These are phyloP conservation scores for Bombus haemorrhoidalis DNA, from an alignment of 1,140 invertebrate genomes.

Conservation along the genomic window DNA sequence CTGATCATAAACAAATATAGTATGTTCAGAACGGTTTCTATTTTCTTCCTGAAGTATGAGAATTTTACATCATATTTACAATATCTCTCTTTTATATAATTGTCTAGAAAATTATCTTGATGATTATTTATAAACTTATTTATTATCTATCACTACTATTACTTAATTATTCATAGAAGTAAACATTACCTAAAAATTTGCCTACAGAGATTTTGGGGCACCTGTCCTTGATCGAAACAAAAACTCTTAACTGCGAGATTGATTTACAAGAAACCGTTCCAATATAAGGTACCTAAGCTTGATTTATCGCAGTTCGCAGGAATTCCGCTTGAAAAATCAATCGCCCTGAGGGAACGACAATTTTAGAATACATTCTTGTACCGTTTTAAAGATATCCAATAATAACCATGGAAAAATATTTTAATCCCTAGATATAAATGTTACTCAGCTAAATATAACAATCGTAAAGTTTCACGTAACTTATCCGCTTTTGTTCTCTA, in stretches of 20 bases:
- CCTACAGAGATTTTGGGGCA: no score
- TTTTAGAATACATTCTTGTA: neutral
- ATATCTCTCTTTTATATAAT: neutral
- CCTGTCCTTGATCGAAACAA: no score
- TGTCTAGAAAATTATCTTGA: neutral
- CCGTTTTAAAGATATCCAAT: neutral
- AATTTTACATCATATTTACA: neutral
- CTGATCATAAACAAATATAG: constrained; percentile 33
- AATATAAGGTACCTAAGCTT: neutral
- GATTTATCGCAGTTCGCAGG: neutral
- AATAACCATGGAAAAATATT: neutral
- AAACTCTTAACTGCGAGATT: no score
- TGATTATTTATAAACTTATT: neutral
- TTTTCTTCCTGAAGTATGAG: constrained; percentile 21
- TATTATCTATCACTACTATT: neutral
- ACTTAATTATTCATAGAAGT: no score
- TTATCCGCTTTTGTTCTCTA: neutral
- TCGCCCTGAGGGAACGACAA: neutral
- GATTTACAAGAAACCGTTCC: no score
- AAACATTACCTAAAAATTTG: no score
- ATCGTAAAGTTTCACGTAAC: no score
- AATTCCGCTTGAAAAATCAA: neutral
- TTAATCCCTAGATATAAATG: neutral
- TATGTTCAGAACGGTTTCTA: neutral
- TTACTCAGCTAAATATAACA: neutral